A percentile compares a stretch with the other conserved stretches of the same genome.
phyloP scores from a whole-genome alignment of 2,797 vertebrate genomes.

The Schizothorax lantsangensis region DNA sequence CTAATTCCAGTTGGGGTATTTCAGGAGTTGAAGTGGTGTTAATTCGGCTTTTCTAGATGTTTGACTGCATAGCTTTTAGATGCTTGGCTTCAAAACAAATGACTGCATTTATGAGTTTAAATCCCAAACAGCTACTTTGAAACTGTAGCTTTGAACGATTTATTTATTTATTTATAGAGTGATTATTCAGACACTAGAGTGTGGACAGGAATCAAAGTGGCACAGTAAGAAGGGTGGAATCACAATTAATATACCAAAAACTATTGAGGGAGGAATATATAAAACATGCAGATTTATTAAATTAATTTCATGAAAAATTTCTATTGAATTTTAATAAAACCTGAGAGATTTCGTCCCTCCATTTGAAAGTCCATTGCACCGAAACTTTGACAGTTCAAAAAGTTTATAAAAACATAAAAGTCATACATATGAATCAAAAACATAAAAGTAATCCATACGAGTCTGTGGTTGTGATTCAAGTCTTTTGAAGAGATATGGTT shows the following conservation, averaged over 20 bases:
- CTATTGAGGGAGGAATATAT: not conserved
- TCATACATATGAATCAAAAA: not conserved
- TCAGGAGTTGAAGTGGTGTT: conserved; percentile 13
- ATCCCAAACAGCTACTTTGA: not conserved
- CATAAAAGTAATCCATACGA: not conserved
- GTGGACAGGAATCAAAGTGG: not conserved
- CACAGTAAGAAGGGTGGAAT: too few relatives aligned
- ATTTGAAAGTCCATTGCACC: not conserved
- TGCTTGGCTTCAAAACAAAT: not conserved
- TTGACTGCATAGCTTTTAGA: not conserved
- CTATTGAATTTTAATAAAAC: not conserved
- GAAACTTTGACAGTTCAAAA: not conserved
- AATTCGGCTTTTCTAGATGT: not conserved
- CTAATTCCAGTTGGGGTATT: conserved; percentile 25
- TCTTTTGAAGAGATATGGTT: not conserved
- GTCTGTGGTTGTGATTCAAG: not conserved
- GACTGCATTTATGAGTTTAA: not conserved
- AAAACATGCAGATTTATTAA: not conserved
- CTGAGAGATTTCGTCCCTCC: not conserved
- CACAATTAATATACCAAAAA: not conserved
- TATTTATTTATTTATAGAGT: not conserved
- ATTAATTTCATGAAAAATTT: not conserved
- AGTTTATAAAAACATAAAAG: not conserved
- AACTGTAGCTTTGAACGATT: not conserved
- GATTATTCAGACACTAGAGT: not conserved